These are phyloP conservation scores for Gephyroberyx darwinii DNA, from an alignment of 2,797 vertebrate genomes.

Conservation along the genomic window DNA sequence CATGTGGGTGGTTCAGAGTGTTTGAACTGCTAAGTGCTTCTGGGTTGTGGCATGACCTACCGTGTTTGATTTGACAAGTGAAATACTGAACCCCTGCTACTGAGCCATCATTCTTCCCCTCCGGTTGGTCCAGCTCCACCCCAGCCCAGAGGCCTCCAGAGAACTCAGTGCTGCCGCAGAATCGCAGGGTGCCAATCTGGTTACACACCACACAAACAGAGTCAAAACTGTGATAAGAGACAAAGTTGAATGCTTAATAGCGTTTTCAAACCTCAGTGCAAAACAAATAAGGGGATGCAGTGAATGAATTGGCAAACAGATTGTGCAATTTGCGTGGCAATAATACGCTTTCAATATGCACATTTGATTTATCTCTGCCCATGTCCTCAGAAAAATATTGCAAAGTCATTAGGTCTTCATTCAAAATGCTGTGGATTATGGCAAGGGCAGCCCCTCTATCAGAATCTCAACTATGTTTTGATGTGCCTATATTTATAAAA, in stretches of 20 bases:
- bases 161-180: constrained; percentile 95
- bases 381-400: background rate
- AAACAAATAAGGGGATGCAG: background rate
- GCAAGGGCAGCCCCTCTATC: constrained; percentile 17
- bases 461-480: constrained; percentile 29
- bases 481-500: constrained; percentile 41
- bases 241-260: constrained; percentile 29
- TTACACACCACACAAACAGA: constrained; percentile 8
- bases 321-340: constrained; percentile 8
- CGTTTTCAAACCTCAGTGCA: constrained; percentile 7
- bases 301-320: background rate
- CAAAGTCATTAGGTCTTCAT: constrained; percentile 46
- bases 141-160: constrained; percentile 96
- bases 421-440: constrained; percentile 2
- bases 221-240: background rate
- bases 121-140: constrained; percentile 92
- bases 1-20: background rate
- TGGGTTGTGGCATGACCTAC: constrained; percentile 66
- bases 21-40: background rate
- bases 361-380: constrained; percentile 41
- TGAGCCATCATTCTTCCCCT: constrained; percentile 95
- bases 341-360: constrained; percentile 41
- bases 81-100: constrained; percentile 96
- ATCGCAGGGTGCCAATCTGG: constrained; percentile 91
- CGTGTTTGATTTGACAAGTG: constrained; percentile 87